Conservation (phyloP, 2,888 invertebrate species). For the Lycocerus yunnanus region DNA sequence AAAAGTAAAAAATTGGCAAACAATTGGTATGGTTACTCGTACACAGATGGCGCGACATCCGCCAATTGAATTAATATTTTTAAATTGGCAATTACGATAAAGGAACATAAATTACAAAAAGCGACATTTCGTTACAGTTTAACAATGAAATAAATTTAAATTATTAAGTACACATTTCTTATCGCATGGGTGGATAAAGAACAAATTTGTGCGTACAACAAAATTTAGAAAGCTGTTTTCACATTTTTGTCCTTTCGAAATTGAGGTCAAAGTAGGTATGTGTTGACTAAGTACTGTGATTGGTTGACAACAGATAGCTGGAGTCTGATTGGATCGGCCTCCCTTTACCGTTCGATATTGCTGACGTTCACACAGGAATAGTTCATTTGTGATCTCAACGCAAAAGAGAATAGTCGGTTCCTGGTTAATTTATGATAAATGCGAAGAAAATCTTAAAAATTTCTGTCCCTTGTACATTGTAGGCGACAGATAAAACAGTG, state of each 20-base stretch:
- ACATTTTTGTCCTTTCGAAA: constrained; percentile 18
- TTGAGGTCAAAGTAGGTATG: constrained; percentile 1
- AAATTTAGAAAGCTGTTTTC: background rate
- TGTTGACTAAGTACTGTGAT: constrained; percentile 31
- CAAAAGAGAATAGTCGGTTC: constrained; percentile 56
- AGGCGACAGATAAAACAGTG: constrained; percentile 55
- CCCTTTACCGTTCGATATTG: constrained; percentile 43
- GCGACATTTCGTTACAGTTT: background rate
- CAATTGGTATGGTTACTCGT: background rate
- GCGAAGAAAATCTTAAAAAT: constrained; percentile 52
- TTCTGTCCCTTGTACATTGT: constrained; percentile 53
- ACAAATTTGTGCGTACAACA: background rate
- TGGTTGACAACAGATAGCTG: constrained; percentile 36
- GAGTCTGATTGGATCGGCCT: constrained; percentile 42
- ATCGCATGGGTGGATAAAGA: too few relatives aligned
- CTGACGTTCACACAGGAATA: constrained; percentile 45
- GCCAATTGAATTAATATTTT: background rate
- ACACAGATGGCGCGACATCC: background rate
- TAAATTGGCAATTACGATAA: background rate
- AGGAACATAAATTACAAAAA: too few relatives aligned
- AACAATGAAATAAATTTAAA: background rate
- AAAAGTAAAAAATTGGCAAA: background rate
- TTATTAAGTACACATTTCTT: background rate
- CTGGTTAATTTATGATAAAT: constrained; percentile 48
- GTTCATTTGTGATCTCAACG: constrained; percentile 58